A percentile compares a stretch with the other conserved stretches of the same genome.
These are phyloP conservation scores for Epirrhoe alternata DNA, from an alignment of 2,888 invertebrate species.

Conservation along the genomic window DNA sequence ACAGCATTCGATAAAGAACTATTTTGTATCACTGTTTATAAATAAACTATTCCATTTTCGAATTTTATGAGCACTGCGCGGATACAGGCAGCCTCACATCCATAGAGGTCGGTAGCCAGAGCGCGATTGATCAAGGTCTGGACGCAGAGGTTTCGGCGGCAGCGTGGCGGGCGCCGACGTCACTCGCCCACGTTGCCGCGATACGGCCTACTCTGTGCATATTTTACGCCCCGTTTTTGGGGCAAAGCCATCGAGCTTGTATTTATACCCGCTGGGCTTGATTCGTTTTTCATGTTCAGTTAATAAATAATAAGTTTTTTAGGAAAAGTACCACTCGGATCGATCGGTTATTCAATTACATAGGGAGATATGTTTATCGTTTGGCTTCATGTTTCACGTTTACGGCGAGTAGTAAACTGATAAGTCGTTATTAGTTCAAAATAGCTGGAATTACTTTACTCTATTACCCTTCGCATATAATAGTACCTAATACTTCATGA, in stretches of 20 bases:
- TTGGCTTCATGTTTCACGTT: conserved; percentile 5
- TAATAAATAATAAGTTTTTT: conserved; percentile 42
- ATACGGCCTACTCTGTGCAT: conserved; percentile 64
- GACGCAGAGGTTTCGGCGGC: conserved; percentile 65
- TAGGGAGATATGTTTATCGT: conserved; percentile 16
- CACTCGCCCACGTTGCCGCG: conserved; percentile 57
- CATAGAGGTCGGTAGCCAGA: conserved; percentile 51
- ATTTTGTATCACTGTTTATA: conserved; percentile 3
- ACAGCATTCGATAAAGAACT: conserved; percentile 25
- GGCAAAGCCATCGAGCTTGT: conserved; percentile 61
- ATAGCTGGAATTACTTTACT: not conserved
- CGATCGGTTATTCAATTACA: conserved; percentile 26
- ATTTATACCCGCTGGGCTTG: conserved; percentile 51
- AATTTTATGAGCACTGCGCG: conserved; percentile 13
- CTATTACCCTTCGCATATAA: too few species aligned
- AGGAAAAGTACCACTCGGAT: conserved; percentile 30
- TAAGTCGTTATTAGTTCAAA: not conserved
- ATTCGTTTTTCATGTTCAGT: conserved; percentile 44
- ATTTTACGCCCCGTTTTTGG: conserved; percentile 74
- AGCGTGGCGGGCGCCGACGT: conserved; percentile 76
- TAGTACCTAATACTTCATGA: not conserved
- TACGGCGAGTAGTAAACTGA: not conserved
- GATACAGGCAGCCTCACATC: conserved; percentile 42
- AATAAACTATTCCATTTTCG: conserved; percentile 23
- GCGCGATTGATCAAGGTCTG: conserved; percentile 68